Evolutionary conservation across 2,113 vertebrate species (phyloP).

Genomic region (Megaceryle maxima): DNA sequence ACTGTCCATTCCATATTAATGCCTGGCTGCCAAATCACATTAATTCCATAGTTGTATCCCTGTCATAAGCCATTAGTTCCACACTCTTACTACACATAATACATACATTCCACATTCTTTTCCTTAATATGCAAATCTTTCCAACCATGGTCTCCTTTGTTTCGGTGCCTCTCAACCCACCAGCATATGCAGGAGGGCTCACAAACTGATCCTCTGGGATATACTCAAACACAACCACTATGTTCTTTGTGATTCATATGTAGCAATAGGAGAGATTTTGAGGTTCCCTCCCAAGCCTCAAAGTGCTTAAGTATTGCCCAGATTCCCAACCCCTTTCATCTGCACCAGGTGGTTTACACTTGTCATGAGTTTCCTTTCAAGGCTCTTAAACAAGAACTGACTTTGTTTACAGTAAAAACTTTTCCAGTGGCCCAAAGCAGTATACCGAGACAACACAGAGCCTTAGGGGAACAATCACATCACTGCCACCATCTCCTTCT

Average conservation of each 20-base stretch:
- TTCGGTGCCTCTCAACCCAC: not conserved
- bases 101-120: conserved; percentile 58
- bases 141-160: conserved; percentile 34
- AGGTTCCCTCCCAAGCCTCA: not conserved
- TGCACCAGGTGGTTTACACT: not conserved
- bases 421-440: not conserved
- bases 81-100: conserved; percentile 50
- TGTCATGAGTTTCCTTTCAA: not conserved
- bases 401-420: not conserved
- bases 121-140: conserved; percentile 63
- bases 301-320: not conserved
- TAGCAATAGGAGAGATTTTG: not conserved
- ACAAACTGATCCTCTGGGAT: not conserved
- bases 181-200: conserved; percentile 5
- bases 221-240: not conserved
- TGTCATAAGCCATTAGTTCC: conserved; percentile 67
- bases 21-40: conserved; percentile 44
- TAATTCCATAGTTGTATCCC: conserved; percentile 50
- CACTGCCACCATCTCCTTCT: not conserved
- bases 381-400: not conserved
- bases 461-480: not conserved
- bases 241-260: not conserved
- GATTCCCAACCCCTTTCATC: not conserved
- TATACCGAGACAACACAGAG: not conserved
- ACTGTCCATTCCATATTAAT: conserved; percentile 19